Evolutionary conservation across 2,797 vertebrate genomes (phyloP).

Genomic region (Parauchenoglanis punctatus): DNA sequence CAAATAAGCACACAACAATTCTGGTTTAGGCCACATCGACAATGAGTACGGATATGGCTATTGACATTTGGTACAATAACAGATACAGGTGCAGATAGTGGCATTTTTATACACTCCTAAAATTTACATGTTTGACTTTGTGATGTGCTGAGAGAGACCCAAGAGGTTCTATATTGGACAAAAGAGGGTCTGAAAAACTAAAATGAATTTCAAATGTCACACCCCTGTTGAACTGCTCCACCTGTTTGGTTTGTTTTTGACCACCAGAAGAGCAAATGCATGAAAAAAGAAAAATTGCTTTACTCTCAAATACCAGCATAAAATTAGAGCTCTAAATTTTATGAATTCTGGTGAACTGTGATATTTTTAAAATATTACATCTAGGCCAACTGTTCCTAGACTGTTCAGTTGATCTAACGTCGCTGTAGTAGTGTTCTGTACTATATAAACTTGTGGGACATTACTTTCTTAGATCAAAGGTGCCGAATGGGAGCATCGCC

Average conservation of each 20-base stretch:
- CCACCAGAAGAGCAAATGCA: background rate
- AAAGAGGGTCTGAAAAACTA: background rate
- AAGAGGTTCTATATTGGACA: background rate
- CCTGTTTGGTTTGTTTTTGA: slow-evolving; percentile 15
- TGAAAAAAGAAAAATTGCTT: background rate
- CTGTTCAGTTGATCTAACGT: background rate
- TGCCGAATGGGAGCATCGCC: slow-evolving; percentile 17
- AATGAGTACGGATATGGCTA: background rate
- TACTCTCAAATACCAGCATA: background rate
- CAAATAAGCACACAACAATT: background rate
- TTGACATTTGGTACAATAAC: background rate
- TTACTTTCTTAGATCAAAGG: slow-evolving; percentile 39
- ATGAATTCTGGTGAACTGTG: background rate
- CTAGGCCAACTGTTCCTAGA: slow-evolving; percentile 1
- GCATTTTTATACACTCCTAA: background rate
- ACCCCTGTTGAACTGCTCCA: background rate
- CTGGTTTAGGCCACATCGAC: background rate
- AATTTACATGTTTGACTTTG: background rate
- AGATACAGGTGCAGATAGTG: background rate
- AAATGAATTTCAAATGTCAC: slow-evolving; percentile 6
- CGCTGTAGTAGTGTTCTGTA: slow-evolving; percentile 23
- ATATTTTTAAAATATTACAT: slow-evolving; percentile 12
- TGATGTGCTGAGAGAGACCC: background rate
- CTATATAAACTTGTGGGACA: background rate
- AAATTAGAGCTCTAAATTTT: background rate